Evolutionary conservation across 53 echinoderm and acorn worm species (phyloP).

Genomic region (Paracentrotus lividus): DNA sequence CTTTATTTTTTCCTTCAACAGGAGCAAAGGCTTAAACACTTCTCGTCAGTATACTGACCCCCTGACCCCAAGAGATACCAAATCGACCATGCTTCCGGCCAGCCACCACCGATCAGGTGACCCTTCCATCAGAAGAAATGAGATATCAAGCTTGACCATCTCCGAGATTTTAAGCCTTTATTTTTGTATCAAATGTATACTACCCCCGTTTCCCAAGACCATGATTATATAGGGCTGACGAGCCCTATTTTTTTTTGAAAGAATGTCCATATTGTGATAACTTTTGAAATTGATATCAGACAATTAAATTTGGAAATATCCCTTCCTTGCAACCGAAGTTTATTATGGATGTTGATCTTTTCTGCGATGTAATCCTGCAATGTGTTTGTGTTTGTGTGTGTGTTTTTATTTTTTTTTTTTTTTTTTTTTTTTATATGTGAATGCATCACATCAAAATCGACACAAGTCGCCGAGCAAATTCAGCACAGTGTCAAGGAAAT

Average conservation of each 20-base stretch:
- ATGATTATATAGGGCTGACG: background rate
- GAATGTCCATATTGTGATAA: conserved; percentile 27
- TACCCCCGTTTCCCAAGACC: background rate
- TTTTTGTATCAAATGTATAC: conserved; percentile 23
- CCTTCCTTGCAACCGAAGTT: background rate
- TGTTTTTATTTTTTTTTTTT: too few relatives aligned
- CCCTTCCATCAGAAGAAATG: background rate
- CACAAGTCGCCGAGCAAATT: too few relatives aligned
- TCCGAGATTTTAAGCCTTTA: background rate
- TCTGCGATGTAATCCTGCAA: background rate
- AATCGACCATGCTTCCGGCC: background rate
- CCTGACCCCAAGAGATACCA: background rate
- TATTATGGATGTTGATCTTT: background rate
- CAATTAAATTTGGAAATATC: background rate
- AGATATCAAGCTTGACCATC: conserved; percentile 6
- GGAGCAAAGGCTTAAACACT: background rate
- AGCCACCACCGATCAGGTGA: background rate
- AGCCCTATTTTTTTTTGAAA: background rate
- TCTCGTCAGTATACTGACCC: background rate
- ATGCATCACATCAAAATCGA: too few relatives aligned
- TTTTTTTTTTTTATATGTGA: too few relatives aligned
- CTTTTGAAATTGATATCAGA: background rate
- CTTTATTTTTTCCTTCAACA: background rate
- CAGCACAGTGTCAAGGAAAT: too few relatives aligned
- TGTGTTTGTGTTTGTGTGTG: too few relatives aligned